These are phyloP conservation scores for Psammodynastes pulverulentus DNA, from an alignment of 2,113 vertebrate species.

Conservation along the genomic window DNA sequence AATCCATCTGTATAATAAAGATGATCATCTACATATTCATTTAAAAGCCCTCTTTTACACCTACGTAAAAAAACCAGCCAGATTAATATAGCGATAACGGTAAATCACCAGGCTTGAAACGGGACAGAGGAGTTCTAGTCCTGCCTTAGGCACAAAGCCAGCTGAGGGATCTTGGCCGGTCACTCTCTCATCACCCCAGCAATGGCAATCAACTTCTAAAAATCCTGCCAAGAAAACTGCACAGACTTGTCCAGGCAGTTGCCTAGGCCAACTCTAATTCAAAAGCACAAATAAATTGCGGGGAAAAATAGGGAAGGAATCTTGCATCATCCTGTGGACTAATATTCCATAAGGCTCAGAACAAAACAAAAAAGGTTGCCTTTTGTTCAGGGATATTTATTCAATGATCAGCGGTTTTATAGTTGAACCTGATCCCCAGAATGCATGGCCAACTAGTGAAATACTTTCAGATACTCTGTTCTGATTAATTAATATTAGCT, in stretches of 20 bases:
- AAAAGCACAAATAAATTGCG: not conserved
- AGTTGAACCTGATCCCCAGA: not conserved
- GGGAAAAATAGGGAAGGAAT: not conserved
- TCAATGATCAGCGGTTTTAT: not conserved
- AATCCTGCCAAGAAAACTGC: not conserved
- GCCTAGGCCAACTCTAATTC: not conserved
- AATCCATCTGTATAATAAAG: not conserved
- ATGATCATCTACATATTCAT: not conserved
- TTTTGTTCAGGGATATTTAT: not conserved
- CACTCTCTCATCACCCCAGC: not conserved
- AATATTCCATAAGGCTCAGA: not conserved
- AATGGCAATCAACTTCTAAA: not conserved
- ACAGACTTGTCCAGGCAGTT: not conserved
- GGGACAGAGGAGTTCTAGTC: not conserved
- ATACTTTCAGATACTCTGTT: not conserved
- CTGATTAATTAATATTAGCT: not conserved
- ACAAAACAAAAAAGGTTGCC: not conserved
- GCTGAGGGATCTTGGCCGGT: not conserved
- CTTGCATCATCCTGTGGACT: not conserved
- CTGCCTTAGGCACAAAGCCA: not conserved
- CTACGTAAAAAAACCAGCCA: not conserved
- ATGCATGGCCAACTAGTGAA: not conserved
- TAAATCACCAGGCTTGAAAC: not conserved
- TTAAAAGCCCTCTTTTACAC: not conserved
- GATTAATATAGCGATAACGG: not conserved